phyloP scores from a whole-genome alignment of 2,797 vertebrate genomes.

The Microcaecilia unicolor region DNA sequence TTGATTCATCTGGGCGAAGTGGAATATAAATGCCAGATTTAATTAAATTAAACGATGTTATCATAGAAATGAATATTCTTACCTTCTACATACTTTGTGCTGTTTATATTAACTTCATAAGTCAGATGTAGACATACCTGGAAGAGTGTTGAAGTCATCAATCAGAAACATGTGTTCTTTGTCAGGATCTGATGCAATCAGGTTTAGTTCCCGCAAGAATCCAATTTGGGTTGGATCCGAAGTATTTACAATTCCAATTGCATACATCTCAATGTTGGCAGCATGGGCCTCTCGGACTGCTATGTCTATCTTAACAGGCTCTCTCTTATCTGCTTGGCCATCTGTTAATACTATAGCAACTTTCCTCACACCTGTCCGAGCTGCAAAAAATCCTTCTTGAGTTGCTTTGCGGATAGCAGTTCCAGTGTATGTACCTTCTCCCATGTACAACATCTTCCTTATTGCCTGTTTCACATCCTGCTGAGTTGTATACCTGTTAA shows the following conservation, averaged over 20 bases:
- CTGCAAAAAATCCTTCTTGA: slow-evolving; percentile 77
- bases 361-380: slow-evolving; percentile 72
- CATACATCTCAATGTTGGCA: slow-evolving; percentile 85
- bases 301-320: slow-evolving; percentile 74
- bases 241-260: slow-evolving; percentile 79
- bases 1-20: too few species aligned
- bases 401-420: slow-evolving; percentile 81
- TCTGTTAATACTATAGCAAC: slow-evolving; percentile 87
- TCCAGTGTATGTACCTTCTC: slow-evolving; percentile 83
- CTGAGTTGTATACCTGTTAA: slow-evolving; percentile 64
- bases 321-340: slow-evolving; percentile 79
- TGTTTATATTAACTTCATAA: too few species aligned
- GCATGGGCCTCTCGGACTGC: slow-evolving; percentile 79
- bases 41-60: too few species aligned
- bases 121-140: slow-evolving; percentile 59
- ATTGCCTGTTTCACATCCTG: slow-evolving; percentile 77
- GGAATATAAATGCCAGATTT: too few species aligned
- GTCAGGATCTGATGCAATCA: slow-evolving; percentile 86
- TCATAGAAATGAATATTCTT: too few species aligned
- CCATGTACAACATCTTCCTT: slow-evolving; percentile 79
- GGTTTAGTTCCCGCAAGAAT: slow-evolving; percentile 76
- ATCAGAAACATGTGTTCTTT: slow-evolving; percentile 83
- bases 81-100: too few species aligned
- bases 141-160: slow-evolving; percentile 80
- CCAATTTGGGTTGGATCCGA: slow-evolving; percentile 73